Percentiles rank a stretch among this genome's conserved stretches.
Conservation (phyloP, 2,888 invertebrate species). For the Stratiomys singularior region DNA sequence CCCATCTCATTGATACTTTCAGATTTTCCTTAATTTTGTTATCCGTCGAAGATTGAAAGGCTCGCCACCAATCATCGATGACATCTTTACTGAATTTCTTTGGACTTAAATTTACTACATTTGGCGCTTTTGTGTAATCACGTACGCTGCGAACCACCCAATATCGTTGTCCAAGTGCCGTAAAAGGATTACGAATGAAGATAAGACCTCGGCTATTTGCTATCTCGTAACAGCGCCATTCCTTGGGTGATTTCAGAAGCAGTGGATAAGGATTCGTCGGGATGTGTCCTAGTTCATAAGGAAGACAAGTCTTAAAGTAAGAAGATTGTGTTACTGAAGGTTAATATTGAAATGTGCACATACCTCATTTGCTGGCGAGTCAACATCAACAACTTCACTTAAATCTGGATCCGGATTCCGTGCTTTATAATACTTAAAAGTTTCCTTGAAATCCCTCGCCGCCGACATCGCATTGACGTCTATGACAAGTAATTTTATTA, state of each 20-base stretch:
- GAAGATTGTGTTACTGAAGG: background rate
- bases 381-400: slow-evolving; percentile 72
- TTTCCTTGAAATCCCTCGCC: slow-evolving; percentile 70
- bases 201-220: slow-evolving; percentile 77
- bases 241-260: slow-evolving; percentile 64
- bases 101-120: slow-evolving; percentile 60
- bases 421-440: slow-evolving; percentile 84
- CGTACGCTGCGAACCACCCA: slow-evolving; percentile 84
- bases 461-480: background rate
- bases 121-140: slow-evolving; percentile 80
- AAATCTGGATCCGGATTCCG: slow-evolving; percentile 74
- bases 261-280: slow-evolving; percentile 33
- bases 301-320: background rate
- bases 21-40: slow-evolving; percentile 57
- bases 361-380: slow-evolving; percentile 48
- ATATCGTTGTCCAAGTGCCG: slow-evolving; percentile 77
- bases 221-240: slow-evolving; percentile 75
- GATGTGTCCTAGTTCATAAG: background rate
- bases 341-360: background rate
- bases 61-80: slow-evolving; percentile 73
- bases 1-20: slow-evolving; percentile 80
- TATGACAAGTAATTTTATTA: background rate
- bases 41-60: slow-evolving; percentile 60
- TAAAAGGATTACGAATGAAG: slow-evolving; percentile 87
- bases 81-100: slow-evolving; percentile 55